Conservation (phyloP, 2,113 vertebrate genomes). For the Barbus barbus region DNA sequence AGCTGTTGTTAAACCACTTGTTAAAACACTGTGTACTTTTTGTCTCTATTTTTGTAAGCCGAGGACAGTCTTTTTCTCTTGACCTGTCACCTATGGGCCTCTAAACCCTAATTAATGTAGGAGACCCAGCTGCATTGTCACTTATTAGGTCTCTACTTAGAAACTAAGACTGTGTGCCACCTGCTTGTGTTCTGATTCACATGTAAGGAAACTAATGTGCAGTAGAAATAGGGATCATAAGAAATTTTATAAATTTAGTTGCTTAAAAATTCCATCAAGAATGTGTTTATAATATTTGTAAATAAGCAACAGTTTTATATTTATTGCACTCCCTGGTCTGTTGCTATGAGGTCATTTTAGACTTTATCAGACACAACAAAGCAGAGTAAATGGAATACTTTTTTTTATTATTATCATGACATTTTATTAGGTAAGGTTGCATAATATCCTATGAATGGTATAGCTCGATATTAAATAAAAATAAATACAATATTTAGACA, state of each 20-base stretch:
- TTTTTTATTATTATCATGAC: too few relatives aligned
- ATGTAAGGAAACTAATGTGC: not conserved
- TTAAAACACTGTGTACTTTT: not conserved
- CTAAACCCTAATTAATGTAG: conserved; percentile 17
- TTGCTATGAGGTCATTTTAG: not conserved
- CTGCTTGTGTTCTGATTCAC: not conserved
- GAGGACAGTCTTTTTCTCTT: not conserved
- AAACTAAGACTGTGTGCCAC: not conserved
- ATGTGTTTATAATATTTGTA: not conserved
- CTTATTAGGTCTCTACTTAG: not conserved
- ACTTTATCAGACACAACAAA: not conserved
- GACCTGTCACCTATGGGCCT: conserved; percentile 1
- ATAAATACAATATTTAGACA: too few relatives aligned
- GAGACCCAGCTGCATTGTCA: conserved; percentile 15
- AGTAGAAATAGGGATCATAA: not conserved
- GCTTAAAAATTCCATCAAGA: not conserved
- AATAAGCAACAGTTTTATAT: not conserved
- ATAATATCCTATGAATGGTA: not conserved
- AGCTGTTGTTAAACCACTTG: conserved; percentile 1
- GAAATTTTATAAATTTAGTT: not conserved
- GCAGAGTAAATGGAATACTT: not conserved
- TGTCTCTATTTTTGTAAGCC: conserved; percentile 6
- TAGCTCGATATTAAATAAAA: too few relatives aligned
- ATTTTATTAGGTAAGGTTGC: not conserved
- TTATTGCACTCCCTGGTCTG: not conserved